phyloP scores from a whole-genome alignment of 2,888 invertebrate species.

The Caenorhabditis uteleia region DNA sequence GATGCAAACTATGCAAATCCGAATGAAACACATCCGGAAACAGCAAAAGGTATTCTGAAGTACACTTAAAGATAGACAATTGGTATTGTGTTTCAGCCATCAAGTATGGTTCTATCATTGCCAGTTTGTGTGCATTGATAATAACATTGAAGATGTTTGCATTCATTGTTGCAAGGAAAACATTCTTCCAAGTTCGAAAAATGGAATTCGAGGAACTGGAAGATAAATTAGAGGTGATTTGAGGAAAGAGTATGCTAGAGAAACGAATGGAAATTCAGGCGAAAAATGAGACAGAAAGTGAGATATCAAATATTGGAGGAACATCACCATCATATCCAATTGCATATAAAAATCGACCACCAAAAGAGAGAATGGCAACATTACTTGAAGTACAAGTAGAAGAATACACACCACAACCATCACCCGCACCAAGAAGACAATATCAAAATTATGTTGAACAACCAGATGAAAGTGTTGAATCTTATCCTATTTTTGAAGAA shows the following conservation, averaged over 20 bases:
- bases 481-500: too few relatives aligned
- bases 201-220: conserved; percentile 17
- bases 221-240: not conserved
- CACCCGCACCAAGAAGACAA: conserved; percentile 33
- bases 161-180: conserved; percentile 34
- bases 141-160: conserved; percentile 39
- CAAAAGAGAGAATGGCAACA: conserved; percentile 25
- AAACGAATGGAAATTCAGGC: conserved; percentile 9
- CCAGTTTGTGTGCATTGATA: conserved; percentile 35
- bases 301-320: conserved; percentile 36
- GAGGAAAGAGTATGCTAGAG: not conserved
- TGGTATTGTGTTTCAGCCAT: conserved; percentile 39
- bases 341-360: conserved; percentile 29
- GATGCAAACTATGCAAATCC: conserved; percentile 47
- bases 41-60: conserved; percentile 37
- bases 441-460: conserved; percentile 4
- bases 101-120: conserved; percentile 42
- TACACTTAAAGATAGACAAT: too few relatives aligned
- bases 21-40: conserved; percentile 50
- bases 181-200: conserved; percentile 35
- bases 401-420: conserved; percentile 35
- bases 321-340: conserved; percentile 31
- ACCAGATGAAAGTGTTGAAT: conserved; percentile 14
- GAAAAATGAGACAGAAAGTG: conserved; percentile 24
- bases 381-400: conserved; percentile 26